These are phyloP conservation scores for Drosophila putrida DNA, from an alignment of 2,888 invertebrate genomes.

Conservation along the genomic window DNA sequence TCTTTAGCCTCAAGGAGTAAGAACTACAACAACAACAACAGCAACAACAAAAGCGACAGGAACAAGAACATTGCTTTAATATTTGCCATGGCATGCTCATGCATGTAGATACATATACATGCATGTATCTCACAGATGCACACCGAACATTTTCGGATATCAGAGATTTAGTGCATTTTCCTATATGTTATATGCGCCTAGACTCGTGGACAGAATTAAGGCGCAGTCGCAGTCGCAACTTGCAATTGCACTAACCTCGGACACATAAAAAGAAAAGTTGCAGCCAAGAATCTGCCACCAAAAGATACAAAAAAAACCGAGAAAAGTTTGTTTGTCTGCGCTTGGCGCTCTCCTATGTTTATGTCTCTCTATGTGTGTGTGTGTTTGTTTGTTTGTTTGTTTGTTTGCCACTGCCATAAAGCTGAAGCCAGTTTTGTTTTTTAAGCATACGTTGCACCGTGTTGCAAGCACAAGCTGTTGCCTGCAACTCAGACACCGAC, in stretches of 20 bases:
- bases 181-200: constrained; percentile 53
- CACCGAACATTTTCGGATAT: constrained; percentile 78
- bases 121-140: constrained; percentile 68
- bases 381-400: constrained; percentile 45
- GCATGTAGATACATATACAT: constrained; percentile 58
- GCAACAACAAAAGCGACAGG: constrained; percentile 16
- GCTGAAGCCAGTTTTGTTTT: constrained; percentile 75
- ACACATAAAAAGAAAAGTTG: constrained; percentile 55
- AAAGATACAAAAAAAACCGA: constrained; percentile 30
- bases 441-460: constrained; percentile 50
- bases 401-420: constrained; percentile 79
- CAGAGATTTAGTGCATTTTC: constrained; percentile 79
- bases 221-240: constrained; percentile 73
- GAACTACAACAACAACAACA: constrained; percentile 23
- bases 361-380: constrained; percentile 25
- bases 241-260: constrained; percentile 28
- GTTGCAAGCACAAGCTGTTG: constrained; percentile 32
- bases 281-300: constrained; percentile 67
- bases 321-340: constrained; percentile 54
- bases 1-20: constrained; percentile 72
- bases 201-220: constrained; percentile 72
- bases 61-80: constrained; percentile 78
- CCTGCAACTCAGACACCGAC: constrained; percentile 1
- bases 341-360: constrained; percentile 52
- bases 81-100: constrained; percentile 74